phyloP scores from a whole-genome alignment of 2,888 invertebrate species.

The Rotaria sp. region DNA sequence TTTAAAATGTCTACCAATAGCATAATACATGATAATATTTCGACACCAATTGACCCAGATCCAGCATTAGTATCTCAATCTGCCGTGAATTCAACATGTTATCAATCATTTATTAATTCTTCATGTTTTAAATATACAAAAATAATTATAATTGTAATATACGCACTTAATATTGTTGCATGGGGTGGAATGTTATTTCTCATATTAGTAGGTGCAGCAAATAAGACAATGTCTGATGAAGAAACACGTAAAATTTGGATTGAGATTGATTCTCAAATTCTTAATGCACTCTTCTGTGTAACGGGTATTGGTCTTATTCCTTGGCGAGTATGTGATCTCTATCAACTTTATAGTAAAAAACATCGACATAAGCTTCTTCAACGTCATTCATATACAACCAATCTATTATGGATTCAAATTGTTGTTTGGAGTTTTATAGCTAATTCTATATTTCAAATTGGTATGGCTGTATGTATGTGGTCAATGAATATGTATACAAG shows the following conservation, averaged over 20 bases:
- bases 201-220: constrained; percentile 1
- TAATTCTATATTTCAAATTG: constrained; percentile 23
- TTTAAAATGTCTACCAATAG: neutral
- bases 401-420: neutral
- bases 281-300: neutral
- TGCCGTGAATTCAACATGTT: too few species aligned
- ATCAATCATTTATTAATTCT: neutral
- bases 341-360: neutral
- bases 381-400: neutral
- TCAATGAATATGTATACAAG: neutral
- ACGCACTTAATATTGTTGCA: neutral
- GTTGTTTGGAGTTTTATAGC: neutral
- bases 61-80: neutral
- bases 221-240: neutral
- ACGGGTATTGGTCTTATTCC: neutral
- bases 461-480: constrained; percentile 20
- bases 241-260: constrained; percentile 11
- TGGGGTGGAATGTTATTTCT: constrained; percentile 27
- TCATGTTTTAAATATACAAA: neutral
- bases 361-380: neutral
- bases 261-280: constrained; percentile 25
- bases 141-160: neutral
- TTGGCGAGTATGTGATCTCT: constrained; percentile 8
- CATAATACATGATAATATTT: neutral
- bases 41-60: neutral